Conservation (phyloP, 2,113 vertebrate species). For the Mastomys coucha region DNA sequence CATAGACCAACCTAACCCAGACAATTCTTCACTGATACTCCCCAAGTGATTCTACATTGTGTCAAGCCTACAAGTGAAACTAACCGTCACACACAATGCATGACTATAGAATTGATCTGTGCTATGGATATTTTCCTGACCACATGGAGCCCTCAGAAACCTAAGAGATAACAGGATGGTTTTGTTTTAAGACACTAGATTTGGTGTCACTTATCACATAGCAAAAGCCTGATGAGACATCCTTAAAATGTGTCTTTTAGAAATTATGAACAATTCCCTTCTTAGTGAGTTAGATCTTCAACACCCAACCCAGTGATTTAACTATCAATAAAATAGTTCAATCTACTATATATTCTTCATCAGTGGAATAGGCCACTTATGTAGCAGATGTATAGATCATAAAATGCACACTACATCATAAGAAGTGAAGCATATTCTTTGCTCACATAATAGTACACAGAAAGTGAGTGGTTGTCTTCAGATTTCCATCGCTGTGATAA, state of each 20-base stretch:
- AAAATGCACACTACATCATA: not conserved
- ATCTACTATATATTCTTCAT: not conserved
- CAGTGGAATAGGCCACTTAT: not conserved
- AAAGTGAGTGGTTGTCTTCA: not conserved
- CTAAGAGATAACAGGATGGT: slow-evolving; percentile 3
- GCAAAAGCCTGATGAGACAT: not conserved
- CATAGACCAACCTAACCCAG: not conserved
- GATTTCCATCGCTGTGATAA: not conserved
- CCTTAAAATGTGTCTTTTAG: not conserved
- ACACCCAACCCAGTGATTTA: not conserved
- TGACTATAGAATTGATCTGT: not conserved
- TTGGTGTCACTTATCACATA: not conserved
- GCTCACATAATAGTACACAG: not conserved
- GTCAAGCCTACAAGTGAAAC: not conserved
- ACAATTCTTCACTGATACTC: not conserved
- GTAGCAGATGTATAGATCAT: not conserved
- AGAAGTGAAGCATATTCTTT: not conserved
- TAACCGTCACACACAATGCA: not conserved
- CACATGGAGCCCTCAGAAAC: not conserved
- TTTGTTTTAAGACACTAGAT: not conserved
- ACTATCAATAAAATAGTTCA: slow-evolving; percentile 40
- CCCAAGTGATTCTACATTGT: not conserved
- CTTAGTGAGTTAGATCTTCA: not conserved
- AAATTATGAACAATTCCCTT: slow-evolving; percentile 37
- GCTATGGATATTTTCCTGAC: not conserved